phyloP scores from a whole-genome alignment of 2,888 invertebrate genomes.

The Lithophane ornitopus region DNA sequence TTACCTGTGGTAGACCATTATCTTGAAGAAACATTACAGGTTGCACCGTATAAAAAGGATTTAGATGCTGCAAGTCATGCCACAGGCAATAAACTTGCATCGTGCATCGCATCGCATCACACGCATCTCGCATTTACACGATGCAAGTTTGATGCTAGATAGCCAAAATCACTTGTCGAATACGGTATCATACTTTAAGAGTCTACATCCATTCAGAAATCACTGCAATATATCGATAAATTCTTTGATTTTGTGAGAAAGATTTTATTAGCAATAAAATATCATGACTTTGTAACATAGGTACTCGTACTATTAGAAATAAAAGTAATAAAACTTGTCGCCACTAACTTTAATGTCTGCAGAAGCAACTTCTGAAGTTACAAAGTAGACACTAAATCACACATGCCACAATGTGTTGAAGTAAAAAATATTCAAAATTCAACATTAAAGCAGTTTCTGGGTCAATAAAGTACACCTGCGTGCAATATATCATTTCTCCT shows the following conservation, averaged over 20 bases:
- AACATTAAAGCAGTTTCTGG: slow-evolving; percentile 60
- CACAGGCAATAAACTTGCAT: not conserved
- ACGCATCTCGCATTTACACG: too few relatives aligned
- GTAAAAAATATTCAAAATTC: slow-evolving; percentile 55
- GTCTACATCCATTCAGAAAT: not conserved
- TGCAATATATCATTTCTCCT: slow-evolving; percentile 58
- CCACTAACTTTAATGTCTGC: slow-evolving; percentile 22
- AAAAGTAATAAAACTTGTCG: slow-evolving; percentile 18
- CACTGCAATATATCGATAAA: not conserved
- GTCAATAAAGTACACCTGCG: slow-evolving; percentile 67
- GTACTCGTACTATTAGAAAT: not conserved
- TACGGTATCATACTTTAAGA: not conserved
- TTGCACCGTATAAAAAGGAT: not conserved
- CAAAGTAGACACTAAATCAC: slow-evolving; percentile 55
- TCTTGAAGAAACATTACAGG: not conserved
- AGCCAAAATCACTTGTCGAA: not conserved
- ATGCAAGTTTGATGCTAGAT: not conserved
- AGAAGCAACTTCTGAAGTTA: slow-evolving; percentile 36
- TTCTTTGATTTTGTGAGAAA: not conserved
- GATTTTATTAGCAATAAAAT: not conserved
- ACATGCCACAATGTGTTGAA: slow-evolving; percentile 43
- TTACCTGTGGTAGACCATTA: not conserved
- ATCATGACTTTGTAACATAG: too few relatives aligned
- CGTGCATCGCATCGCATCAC: too few relatives aligned
- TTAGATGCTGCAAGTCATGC: not conserved